These are phyloP conservation scores for Pogonus chalceus DNA, from an alignment of 1,140 invertebrate species.

Conservation along the genomic window DNA sequence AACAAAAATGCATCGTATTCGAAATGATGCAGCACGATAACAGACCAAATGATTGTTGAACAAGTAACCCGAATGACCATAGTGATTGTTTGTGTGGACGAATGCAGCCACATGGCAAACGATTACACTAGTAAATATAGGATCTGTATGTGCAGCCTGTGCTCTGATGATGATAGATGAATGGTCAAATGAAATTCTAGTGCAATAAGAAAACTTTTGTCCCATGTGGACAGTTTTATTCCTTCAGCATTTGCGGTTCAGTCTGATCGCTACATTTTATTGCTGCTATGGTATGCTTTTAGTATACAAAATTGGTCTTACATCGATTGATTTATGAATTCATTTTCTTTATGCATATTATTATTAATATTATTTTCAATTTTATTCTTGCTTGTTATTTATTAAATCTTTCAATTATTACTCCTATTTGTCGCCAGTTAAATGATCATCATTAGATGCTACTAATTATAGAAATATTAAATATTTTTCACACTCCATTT, in stretches of 20 bases:
- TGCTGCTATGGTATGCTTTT: not conserved
- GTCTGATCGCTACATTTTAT: not conserved
- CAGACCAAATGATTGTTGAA: slow-evolving; percentile 11
- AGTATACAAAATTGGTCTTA: too few species aligned
- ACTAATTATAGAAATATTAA: too few species aligned
- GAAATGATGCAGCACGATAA: slow-evolving; percentile 16
- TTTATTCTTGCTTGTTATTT: too few species aligned
- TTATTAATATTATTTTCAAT: too few species aligned
- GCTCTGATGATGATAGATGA: slow-evolving; percentile 21
- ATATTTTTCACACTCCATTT: too few species aligned
- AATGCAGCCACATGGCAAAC: slow-evolving; percentile 17
- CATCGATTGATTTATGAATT: too few species aligned
- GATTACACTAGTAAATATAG: slow-evolving; percentile 20
- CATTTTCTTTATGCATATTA: too few species aligned
- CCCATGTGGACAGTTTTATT: not conserved
- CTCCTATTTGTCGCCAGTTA: too few species aligned
- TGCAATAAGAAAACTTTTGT: not conserved
- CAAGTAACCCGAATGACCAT: slow-evolving; percentile 7
- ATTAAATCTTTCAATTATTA: too few species aligned
- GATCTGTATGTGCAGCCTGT: slow-evolving; percentile 10
- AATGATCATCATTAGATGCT: too few species aligned
- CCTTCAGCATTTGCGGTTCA: not conserved
- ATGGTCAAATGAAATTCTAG: slow-evolving; percentile 11
- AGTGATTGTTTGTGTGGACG: slow-evolving; percentile 3
- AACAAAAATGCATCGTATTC: not conserved